Conservation (phyloP, 2,797 vertebrate species). For the Manis crassicaudata region DNA sequence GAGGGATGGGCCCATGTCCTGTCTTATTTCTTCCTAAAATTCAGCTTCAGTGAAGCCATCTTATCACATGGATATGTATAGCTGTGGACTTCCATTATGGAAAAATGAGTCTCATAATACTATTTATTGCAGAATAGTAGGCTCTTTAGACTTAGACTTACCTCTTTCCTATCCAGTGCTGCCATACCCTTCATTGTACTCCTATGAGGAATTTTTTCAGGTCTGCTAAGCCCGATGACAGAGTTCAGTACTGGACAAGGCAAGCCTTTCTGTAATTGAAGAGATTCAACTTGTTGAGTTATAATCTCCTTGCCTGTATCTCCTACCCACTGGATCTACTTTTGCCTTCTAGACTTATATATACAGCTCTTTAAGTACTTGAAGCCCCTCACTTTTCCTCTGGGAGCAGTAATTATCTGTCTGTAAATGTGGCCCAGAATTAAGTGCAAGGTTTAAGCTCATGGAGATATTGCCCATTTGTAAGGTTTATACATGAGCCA, state of each 20-base stretch:
- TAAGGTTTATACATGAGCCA: neutral
- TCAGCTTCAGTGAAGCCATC: neutral
- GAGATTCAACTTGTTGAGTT: neutral
- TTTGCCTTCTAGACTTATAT: neutral
- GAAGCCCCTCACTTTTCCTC: neutral
- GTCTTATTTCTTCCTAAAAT: neutral
- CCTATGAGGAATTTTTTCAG: neutral
- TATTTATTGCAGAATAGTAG: neutral
- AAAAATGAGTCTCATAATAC: neutral
- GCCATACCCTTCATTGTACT: neutral
- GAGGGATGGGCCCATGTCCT: neutral
- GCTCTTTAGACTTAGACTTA: neutral
- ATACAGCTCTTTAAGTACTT: neutral
- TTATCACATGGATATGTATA: accelerated
- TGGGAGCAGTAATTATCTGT: neutral
- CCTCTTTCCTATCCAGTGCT: neutral
- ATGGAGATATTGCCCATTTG: neutral
- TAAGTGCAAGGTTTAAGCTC: conserved; percentile 34
- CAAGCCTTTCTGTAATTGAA: neutral
- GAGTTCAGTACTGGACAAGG: neutral
- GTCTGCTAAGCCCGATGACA: neutral
- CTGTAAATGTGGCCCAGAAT: neutral
- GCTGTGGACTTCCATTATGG: neutral
- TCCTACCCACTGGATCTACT: neutral
- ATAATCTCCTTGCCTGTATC: neutral